Base-by-base conservation (phyloP, 1,140 invertebrate genomes). In the Papilio helenus region DNA sequence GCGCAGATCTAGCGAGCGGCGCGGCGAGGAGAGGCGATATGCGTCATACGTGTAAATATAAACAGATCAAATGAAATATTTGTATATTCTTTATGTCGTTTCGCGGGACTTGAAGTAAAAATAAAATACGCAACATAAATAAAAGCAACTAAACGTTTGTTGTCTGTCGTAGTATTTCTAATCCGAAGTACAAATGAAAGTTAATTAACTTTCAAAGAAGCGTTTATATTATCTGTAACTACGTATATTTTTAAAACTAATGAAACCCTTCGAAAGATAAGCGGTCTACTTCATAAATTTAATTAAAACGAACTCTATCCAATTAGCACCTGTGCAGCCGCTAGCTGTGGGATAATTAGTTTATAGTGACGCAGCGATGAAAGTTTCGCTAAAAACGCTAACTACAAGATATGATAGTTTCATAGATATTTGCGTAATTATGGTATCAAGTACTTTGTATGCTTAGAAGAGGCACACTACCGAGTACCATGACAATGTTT, bases 301-400 rank as follows among this genome's bases (percentile, higher is more conserved):
- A 42, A 73, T 73, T 44, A 73, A 73, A 73, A 73, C 39, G n/a
- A 39, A 44, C 39, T 73, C 39, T 73, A 39, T 73, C 72, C 72
- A 73, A 73, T 73, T 73, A 73, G 42, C 72, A 73, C 72, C 72
- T 46, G 42, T 18, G 39, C 72, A 73, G 4, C 34, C 42, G 18
- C 72, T 44, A 73, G 16, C 34, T 73, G n/a, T 83, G 80, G 79
- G 81, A 80, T 88, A 90, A 90, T 90, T 90, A 88, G 83, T 88
- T 89, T 85, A 89, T 82, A 80, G 86, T 86, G 76, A 87, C 86
- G 85, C 82, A 82, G 79, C 79, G 82, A 84, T 86, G 84, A 88
- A 87, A 84, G 89, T 89, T 90, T 86, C 85, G 86, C 83, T 87
- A 87, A 92, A 86, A 90, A 88, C 88, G 84, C 88, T 80, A 85